phyloP scores from a whole-genome alignment of 2,888 invertebrate genomes.

The Aplocera efformata region DNA sequence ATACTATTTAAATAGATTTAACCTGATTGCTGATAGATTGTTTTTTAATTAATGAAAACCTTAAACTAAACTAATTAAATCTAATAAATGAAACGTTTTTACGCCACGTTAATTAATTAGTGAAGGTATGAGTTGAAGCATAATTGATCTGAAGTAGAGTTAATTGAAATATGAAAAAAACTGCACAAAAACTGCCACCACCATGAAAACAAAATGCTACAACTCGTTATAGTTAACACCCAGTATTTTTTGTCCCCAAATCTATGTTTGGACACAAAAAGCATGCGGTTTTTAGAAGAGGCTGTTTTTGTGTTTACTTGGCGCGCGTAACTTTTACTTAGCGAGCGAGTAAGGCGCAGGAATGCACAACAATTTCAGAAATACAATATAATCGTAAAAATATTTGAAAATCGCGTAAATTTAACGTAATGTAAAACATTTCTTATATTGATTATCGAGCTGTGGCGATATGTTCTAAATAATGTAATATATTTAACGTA shows the following conservation, averaged over 20 bases:
- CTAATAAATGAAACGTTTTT: slow-evolving; percentile 6
- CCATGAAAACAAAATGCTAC: slow-evolving; percentile 41
- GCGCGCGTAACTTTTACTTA: slow-evolving; percentile 38
- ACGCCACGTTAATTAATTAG: slow-evolving; percentile 4
- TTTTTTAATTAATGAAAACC: neutral
- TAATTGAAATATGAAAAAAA: slow-evolving; percentile 3
- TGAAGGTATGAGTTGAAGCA: neutral
- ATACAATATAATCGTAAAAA: neutral
- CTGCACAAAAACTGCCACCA: slow-evolving; percentile 25
- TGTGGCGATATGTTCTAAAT: no score
- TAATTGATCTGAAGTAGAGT: neutral
- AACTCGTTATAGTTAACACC: slow-evolving; percentile 62
- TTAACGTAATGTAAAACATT: no score
- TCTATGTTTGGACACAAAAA: slow-evolving; percentile 58
- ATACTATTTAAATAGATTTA: no score
- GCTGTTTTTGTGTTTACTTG: slow-evolving; percentile 66
- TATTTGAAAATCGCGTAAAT: neutral
- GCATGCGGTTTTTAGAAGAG: slow-evolving; percentile 60
- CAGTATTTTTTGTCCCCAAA: slow-evolving; percentile 46
- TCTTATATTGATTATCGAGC: no score
- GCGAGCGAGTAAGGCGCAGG: slow-evolving; percentile 48
- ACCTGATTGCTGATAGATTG: no score
- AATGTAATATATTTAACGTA: no score
- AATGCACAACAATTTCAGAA: slow-evolving; percentile 18
- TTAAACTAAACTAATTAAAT: slow-evolving; percentile 7